Conservation (phyloP, 2,113 vertebrate species). For the Aphelocoma coerulescens region DNA sequence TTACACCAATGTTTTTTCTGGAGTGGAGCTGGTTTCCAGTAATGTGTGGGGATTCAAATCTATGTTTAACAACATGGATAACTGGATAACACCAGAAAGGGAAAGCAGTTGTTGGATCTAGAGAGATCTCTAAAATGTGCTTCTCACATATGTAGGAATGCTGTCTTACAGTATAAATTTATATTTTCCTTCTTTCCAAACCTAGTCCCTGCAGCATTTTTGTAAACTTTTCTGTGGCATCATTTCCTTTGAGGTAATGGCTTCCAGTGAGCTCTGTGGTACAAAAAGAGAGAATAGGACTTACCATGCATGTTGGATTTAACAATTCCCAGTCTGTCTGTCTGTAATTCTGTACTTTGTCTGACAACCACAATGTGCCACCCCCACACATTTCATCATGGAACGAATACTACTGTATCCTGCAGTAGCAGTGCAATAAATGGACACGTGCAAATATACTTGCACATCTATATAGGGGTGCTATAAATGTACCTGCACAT, state of each 20-base stretch:
- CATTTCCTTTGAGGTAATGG: neutral
- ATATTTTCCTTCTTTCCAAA: neutral
- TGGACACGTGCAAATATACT: neutral
- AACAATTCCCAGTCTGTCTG: neutral
- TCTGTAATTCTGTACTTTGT: neutral
- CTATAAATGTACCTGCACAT: neutral
- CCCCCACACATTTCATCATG: neutral
- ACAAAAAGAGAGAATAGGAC: neutral
- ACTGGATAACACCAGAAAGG: constrained; percentile 36
- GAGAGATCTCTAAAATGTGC: neutral
- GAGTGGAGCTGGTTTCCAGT: constrained; percentile 60
- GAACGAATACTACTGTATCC: fast-evolving
- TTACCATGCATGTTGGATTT: neutral
- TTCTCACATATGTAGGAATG: neutral
- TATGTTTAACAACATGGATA: constrained; percentile 46
- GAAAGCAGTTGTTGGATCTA: constrained; percentile 22
- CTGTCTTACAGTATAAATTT: neutral
- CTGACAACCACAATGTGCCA: neutral
- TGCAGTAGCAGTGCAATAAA: neutral
- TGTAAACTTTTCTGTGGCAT: neutral
- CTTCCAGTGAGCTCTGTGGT: neutral
- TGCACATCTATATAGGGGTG: neutral
- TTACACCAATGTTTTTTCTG: constrained; percentile 56
- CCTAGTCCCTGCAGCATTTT: neutral
- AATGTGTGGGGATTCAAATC: constrained; percentile 43